Evolutionary conservation across 2,888 invertebrate species (phyloP), one percentile per base, ranked within the genome.

Genomic region (Epinotia ramella): DNA sequence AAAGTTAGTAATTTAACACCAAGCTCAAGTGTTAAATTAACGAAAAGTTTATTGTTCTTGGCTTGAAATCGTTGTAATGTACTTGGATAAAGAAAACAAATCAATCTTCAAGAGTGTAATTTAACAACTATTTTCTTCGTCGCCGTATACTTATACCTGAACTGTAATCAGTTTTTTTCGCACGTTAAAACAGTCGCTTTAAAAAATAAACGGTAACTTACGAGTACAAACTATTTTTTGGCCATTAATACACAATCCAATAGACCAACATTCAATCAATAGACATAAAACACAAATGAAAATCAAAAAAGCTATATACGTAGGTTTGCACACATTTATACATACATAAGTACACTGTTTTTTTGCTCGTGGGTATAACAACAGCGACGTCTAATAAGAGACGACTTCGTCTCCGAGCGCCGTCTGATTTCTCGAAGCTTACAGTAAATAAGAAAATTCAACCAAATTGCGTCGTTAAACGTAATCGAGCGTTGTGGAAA

Each of bases 401-500:
- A 90, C 88, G 88, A 84, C 84, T 82, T 81, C 84, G 84, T 85
- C 87, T 88, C 84, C 86, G 87, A 84, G 84, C 81, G 80, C 82
- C 81, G 80, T 86, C 86, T 88, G 89, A 91, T 91, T 91, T 89
- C 89, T 87, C 87, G 87, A 84, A 89, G 89, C 89, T 91, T 88
- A 90, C 89, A 88, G 92, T 92, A 93, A 93, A 93, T 93, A 94
- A 93, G 91, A 91, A 90, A 92, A 93, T 93, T 94, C 89, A 88
- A 91, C 89, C 88, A 89, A 88, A 91, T 88, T 87, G 88, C 86
- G 91, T 89, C 90, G 92, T 94, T 93, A 94, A 93, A 90, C 86
- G 92, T 91, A 94, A 94, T 94, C 94, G 94, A 93, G 91, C 93
- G 92, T 88, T 88, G 87, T 88, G 88, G 89, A 93, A 94, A 93